Evolutionary conservation across 2,888 invertebrate genomes (phyloP), one percentile per base, ranked within the genome.

Genomic region (Coremacera marginata): DNA sequence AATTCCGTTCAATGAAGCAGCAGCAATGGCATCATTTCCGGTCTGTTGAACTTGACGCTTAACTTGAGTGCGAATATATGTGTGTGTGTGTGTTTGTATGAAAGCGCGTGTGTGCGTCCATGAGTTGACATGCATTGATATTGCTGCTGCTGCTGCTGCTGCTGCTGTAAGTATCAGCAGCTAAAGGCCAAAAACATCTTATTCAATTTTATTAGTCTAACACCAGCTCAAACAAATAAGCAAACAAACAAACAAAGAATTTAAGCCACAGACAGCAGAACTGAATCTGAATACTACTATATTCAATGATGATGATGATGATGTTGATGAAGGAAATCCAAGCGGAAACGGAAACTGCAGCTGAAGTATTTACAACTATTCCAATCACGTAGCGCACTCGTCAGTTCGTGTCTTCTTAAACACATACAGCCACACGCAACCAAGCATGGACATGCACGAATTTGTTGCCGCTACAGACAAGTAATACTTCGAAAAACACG

Each of bases 361-460:
- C 44, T n/a, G 27, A 19, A 70, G 31, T 14, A n/a, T 22, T 34
- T 27, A 55, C 44, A 68, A 44, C 49, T 49, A 72, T 72, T 60
- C 72, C 25, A 49, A 25, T 37, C 72, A 72, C 72, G 71, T 72
- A 72, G 31, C 70, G 25, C 44, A 70, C 49, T 52, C 70, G 70
- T 31, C 52, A 27, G 70, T 19, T 52, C 70, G 55, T 70, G 44
- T 37, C 49, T 19, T n/a, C 55, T 22, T 22, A 55, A 22, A 5
- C 44, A 44, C 44, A 44, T 11, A 44, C 25, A 27, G 5, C 22
- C 68, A 16, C 68, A 68, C 68, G 25, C 27, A 25, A 22, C 3
- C 44, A 19, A 22, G 9, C 65, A 34, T 44, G 22, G 2, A 65
- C 34, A 34, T 7, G n/a, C 44, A n/a, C 16, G 37, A 19, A 37